phyloP scores from a whole-genome alignment of 2,888 invertebrate species.

The Pardosa pseudoannulata region DNA sequence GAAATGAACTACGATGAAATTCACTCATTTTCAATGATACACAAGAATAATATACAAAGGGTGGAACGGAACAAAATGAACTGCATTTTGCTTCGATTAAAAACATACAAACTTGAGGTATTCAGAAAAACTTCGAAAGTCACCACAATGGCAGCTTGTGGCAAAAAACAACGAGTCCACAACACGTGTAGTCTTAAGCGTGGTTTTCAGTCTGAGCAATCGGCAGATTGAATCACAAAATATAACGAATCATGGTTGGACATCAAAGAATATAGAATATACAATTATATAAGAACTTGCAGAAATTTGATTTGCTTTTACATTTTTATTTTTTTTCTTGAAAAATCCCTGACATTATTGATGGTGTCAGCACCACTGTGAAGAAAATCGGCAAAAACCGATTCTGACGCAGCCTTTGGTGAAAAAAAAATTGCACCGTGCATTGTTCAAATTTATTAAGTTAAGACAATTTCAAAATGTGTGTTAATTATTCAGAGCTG shows the following conservation, averaged over 20 bases:
- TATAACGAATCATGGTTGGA: slow-evolving; percentile 41
- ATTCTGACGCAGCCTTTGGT: slow-evolving; percentile 28
- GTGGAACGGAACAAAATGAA: slow-evolving; percentile 62
- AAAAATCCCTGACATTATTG: slow-evolving; percentile 65
- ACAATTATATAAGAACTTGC: slow-evolving; percentile 28
- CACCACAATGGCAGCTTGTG: slow-evolving; percentile 24
- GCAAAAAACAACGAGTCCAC: slow-evolving; percentile 54
- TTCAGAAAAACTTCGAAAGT: slow-evolving; percentile 48
- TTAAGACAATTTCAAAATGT: too few relatives aligned
- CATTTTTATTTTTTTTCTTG: slow-evolving; percentile 39
- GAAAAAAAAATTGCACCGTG: too few relatives aligned
- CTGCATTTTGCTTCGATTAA: slow-evolving; percentile 57
- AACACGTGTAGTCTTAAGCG: slow-evolving; percentile 29
- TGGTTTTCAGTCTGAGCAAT: slow-evolving; percentile 60
- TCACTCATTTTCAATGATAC: slow-evolving; percentile 39
- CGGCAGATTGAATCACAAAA: slow-evolving; percentile 62
- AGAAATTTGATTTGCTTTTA: slow-evolving; percentile 43
- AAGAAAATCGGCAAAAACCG: slow-evolving; percentile 31
- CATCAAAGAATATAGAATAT: slow-evolving; percentile 53
- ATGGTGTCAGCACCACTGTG: slow-evolving; percentile 63
- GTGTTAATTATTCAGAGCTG: too few relatives aligned
- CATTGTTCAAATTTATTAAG: too few relatives aligned
- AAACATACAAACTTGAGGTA: slow-evolving; percentile 70
- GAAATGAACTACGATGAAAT: slow-evolving; percentile 62
- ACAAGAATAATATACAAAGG: slow-evolving; percentile 65